Conservation (phyloP, 2,113 vertebrate species). For the Hippocampus barbouri region DNA sequence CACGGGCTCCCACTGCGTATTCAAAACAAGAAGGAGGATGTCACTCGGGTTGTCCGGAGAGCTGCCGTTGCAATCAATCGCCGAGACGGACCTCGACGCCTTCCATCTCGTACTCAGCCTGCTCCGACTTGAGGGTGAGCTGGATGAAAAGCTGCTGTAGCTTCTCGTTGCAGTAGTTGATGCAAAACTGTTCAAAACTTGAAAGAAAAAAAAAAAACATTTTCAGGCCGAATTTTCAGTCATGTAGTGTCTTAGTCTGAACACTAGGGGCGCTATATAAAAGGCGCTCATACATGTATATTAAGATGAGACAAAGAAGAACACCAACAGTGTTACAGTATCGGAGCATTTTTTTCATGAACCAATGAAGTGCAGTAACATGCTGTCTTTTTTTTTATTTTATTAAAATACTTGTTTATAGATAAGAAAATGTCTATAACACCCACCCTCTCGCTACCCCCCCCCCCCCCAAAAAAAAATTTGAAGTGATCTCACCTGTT, state of each 20-base stretch:
- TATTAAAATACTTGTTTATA: too few relatives aligned
- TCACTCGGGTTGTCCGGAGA: not conserved
- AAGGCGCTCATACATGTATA: too few relatives aligned
- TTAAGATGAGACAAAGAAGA: too few relatives aligned
- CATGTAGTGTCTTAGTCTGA: too few relatives aligned
- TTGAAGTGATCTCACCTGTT: slow-evolving; percentile 79
- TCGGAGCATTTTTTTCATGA: too few relatives aligned
- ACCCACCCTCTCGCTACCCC: too few relatives aligned
- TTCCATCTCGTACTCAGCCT: slow-evolving; percentile 90
- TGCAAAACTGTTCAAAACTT: slow-evolving; percentile 98
- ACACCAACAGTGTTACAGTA: too few relatives aligned
- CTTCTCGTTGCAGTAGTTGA: slow-evolving; percentile 99
- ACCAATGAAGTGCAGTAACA: too few relatives aligned
- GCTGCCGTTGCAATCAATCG: too few relatives aligned
- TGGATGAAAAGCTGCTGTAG: slow-evolving; percentile 95
- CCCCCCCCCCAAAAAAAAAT: not conserved
- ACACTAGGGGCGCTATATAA: too few relatives aligned
- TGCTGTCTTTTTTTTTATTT: too few relatives aligned
- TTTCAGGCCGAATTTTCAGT: not conserved
- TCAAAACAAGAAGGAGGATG: not conserved
- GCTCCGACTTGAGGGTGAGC: slow-evolving; percentile 91
- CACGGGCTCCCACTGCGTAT: slow-evolving; percentile 88
- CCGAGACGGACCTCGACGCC: slow-evolving; percentile 82
- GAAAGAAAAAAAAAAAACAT: slow-evolving; percentile 2
- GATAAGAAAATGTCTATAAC: too few relatives aligned